Evolutionary conservation across 1,140 invertebrate genomes (phyloP).

Genomic region (Conus ventricosus): DNA sequence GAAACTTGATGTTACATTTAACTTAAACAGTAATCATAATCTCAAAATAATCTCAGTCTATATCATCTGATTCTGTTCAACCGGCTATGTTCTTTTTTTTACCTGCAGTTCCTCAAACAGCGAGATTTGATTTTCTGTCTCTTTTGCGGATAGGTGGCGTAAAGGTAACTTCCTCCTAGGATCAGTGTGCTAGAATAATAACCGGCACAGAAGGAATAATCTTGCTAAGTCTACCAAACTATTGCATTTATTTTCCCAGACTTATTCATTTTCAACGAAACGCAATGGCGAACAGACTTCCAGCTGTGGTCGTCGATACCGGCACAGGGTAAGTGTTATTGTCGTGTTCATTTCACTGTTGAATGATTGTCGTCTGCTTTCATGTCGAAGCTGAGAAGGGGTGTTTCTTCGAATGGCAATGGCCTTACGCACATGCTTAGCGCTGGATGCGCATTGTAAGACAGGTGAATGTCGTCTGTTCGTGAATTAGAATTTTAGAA

Average conservation of each 20-base stretch:
- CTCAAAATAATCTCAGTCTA: no score
- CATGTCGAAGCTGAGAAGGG: neutral
- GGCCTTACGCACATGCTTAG: no score
- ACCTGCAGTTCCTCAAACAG: neutral
- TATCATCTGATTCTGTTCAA: no score
- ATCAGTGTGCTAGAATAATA: neutral
- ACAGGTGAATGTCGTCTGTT: neutral
- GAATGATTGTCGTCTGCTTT: neutral
- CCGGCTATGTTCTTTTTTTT: no score
- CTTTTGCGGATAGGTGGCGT: neutral
- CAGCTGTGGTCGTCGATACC: slow-evolving; percentile 98
- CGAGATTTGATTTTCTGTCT: neutral
- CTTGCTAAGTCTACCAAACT: no score
- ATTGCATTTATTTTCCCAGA: no score
- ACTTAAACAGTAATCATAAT: no score
- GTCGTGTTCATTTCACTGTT: neutral
- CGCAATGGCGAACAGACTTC: slow-evolving; percentile 79
- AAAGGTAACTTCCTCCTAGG: neutral
- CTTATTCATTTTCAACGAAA: neutral
- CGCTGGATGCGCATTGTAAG: neutral
- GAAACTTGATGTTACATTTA: no score
- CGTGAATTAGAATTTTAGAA: neutral
- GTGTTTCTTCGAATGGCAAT: neutral
- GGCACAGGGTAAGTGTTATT: slow-evolving; percentile 90
- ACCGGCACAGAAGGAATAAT: no score